These are phyloP conservation scores for Caenorhabditis drosophilae DNA, from an alignment of 2,888 invertebrate genomes.

Conservation along the genomic window DNA sequence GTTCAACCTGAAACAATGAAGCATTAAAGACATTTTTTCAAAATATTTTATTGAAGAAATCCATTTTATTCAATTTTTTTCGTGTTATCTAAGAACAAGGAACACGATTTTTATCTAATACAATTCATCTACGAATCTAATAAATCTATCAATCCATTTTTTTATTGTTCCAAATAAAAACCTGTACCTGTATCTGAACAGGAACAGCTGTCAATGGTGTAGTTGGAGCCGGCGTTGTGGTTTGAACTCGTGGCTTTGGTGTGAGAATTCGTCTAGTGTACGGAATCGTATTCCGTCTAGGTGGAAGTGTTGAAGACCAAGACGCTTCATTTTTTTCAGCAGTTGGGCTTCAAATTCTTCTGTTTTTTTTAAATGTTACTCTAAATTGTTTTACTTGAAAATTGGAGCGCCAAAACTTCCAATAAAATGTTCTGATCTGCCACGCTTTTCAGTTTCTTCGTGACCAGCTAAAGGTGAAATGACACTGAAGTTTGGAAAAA, in stretches of 20 bases:
- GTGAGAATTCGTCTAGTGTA: slow-evolving; percentile 26
- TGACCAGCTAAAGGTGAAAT: slow-evolving; percentile 31
- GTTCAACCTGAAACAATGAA: slow-evolving; percentile 22
- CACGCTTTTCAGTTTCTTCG: slow-evolving; percentile 21
- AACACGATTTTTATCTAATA: too few species aligned
- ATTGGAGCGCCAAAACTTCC: slow-evolving; percentile 51
- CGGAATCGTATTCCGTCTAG: slow-evolving; percentile 5
- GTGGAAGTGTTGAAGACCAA: slow-evolving; percentile 3
- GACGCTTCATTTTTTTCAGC: slow-evolving; percentile 17
- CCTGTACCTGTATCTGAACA: slow-evolving; percentile 26
- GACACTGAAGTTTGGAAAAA: slow-evolving; percentile 27
- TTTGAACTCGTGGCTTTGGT: slow-evolving; percentile 24
- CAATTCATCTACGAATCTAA: too few species aligned
- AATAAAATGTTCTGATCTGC: slow-evolving; percentile 28
- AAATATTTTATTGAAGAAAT: too few species aligned
- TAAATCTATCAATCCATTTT: too few species aligned
- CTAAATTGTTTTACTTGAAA: slow-evolving; percentile 25
- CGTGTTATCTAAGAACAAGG: too few species aligned
- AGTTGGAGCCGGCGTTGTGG: slow-evolving; percentile 23
- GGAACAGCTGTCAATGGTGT: slow-evolving; percentile 11
- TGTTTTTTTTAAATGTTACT: neutral
- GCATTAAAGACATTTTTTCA: too few species aligned
- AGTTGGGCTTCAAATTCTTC: slow-evolving; percentile 28
- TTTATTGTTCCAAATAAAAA: neutral
- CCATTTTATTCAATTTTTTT: too few species aligned